A percentile compares a stretch with the other conserved stretches of the same genome.
Evolutionary conservation across 1,140 invertebrate species (phyloP).

Genomic region (Coelopa frigida): DNA sequence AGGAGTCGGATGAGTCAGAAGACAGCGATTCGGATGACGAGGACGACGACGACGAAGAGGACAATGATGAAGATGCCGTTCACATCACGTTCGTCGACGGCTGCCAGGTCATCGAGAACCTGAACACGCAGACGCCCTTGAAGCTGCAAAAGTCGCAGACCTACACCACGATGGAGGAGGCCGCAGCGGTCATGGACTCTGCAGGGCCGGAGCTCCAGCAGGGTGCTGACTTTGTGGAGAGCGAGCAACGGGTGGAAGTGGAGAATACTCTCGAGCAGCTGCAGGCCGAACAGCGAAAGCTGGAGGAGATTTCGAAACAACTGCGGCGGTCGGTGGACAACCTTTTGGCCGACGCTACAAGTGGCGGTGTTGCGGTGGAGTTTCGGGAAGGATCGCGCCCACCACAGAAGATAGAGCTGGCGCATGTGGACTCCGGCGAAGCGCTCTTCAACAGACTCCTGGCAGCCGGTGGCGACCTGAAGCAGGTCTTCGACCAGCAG

Average conservation of each 20-base stretch:
- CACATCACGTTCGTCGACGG: constrained; percentile 34
- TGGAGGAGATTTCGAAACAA: constrained; percentile 42
- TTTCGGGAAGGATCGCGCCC: neutral
- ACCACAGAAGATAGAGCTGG: neutral
- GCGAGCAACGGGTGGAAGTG: neutral
- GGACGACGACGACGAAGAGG: constrained; percentile 33
- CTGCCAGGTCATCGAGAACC: constrained; percentile 42
- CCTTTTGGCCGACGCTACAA: constrained; percentile 23
- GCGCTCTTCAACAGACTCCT: constrained; percentile 33
- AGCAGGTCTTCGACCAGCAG: constrained; percentile 36
- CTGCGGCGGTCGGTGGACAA: constrained; percentile 39
- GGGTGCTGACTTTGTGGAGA: neutral
- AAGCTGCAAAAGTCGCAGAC: constrained; percentile 40
- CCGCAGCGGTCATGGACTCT: constrained; percentile 3
- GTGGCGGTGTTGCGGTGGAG: neutral
- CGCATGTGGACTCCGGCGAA: constrained; percentile 24
- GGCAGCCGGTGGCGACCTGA: constrained; percentile 23
- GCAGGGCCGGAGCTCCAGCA: neutral
- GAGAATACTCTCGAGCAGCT: constrained; percentile 22
- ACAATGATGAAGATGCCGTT: constrained; percentile 23
- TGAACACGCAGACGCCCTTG: constrained; percentile 25
- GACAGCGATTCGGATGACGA: constrained; percentile 20
- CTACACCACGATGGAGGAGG: constrained; percentile 34
- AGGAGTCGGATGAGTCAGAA: constrained; percentile 25
- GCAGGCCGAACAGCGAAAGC: constrained; percentile 37